A percentile compares a stretch with the other conserved stretches of the same genome.
phyloP scores from a whole-genome alignment of 2,888 invertebrate species.

The Agonopterix heracliana region DNA sequence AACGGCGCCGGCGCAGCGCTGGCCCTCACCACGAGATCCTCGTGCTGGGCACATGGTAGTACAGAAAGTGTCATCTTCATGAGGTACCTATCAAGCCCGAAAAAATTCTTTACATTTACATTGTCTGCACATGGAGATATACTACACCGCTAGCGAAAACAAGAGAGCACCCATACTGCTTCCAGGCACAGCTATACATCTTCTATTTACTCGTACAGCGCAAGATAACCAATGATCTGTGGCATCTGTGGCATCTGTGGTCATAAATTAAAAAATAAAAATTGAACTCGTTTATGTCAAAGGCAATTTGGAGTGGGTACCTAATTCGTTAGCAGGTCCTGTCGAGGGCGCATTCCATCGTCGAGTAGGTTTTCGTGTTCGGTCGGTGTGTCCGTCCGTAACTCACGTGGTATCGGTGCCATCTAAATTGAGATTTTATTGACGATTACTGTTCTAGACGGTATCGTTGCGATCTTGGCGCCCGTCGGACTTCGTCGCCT shows the following conservation, averaged over 20 bases:
- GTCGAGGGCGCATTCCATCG: constrained; percentile 65
- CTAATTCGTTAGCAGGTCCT: constrained; percentile 73
- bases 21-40: background rate
- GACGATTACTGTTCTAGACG: constrained; percentile 74
- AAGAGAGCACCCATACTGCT: too few species aligned
- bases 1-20: background rate
- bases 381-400: constrained; percentile 64
- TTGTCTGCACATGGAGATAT: too few species aligned
- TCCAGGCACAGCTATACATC: too few species aligned
- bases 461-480: constrained; percentile 76
- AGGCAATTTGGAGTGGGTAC: constrained; percentile 42
- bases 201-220: too few species aligned
- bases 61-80: too few species aligned
- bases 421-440: constrained; percentile 77
- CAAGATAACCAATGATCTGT: too few species aligned
- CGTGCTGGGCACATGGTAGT: too few species aligned
- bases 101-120: too few species aligned
- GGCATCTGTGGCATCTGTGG: too few species aligned
- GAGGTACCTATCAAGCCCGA: too few species aligned
- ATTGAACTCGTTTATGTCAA: constrained; percentile 33
- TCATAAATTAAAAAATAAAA: constrained; percentile 33
- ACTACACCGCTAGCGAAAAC: too few species aligned
- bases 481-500: constrained; percentile 44
- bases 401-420: constrained; percentile 72
- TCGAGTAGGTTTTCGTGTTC: constrained; percentile 75